A percentile compares a stretch with the other conserved stretches of the same genome.
phyloP scores from a whole-genome alignment of 35 echinoderm and acorn worm species.

The Ophioderma brevispina region DNA sequence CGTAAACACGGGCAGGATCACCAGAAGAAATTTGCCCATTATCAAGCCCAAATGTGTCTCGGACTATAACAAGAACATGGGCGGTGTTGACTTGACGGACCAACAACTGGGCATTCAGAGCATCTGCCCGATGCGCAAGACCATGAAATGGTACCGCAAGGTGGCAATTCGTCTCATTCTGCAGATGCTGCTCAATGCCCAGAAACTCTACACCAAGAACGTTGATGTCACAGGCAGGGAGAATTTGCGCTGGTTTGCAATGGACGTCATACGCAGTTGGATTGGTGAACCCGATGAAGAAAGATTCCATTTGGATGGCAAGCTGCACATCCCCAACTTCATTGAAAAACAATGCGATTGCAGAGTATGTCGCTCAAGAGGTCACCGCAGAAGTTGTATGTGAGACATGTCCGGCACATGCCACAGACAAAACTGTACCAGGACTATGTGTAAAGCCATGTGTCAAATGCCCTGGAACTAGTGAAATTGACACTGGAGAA shows the following conservation, averaged over 20 bases:
- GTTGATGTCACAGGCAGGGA: background rate
- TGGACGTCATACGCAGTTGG: background rate
- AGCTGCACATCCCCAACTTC: conserved; percentile 7
- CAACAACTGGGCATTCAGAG: background rate
- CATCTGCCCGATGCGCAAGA: conserved; percentile 26
- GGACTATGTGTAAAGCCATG: conserved; percentile 11
- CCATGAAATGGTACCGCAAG: conserved; percentile 15
- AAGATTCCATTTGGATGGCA: background rate
- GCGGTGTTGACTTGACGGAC: background rate
- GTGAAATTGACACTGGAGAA: too few species aligned
- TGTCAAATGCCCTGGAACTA: background rate
- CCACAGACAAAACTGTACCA: background rate
- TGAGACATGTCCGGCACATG: background rate
- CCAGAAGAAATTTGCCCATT: too few species aligned
- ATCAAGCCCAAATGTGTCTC: too few species aligned
- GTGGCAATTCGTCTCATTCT: conserved; percentile 8
- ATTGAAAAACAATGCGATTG: background rate
- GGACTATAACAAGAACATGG: background rate
- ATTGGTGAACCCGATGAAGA: conserved; percentile 1
- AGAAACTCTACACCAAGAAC: conserved; percentile 10
- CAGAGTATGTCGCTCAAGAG: conserved; percentile 21
- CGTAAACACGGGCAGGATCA: too few species aligned
- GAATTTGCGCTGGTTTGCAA: background rate
- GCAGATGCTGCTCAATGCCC: conserved; percentile 14
- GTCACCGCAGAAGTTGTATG: conserved; percentile 11